Base-by-base conservation (phyloP, 2,888 invertebrate genomes). In the Drosophila longiperda region DNA sequence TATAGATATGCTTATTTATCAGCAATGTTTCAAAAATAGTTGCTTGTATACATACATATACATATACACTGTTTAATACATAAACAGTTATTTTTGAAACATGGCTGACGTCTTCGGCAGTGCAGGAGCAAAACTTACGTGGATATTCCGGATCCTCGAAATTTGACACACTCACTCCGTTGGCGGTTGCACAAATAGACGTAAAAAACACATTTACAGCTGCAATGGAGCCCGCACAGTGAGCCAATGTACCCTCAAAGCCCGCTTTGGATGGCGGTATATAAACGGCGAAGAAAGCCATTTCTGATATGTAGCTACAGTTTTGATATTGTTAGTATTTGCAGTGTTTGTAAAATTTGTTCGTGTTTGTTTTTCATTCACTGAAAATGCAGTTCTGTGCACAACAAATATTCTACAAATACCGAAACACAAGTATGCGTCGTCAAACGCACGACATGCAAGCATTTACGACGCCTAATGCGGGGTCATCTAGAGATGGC, bases 81-180 rank as follows among this genome's bases (percentile, higher is more conserved):
- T 17, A 17, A 15, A 8, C 23, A 45, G 45, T 38, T 23, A 17
- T 55, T 20, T 40, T 58, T 40, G 7, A 11, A 57, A 69, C 40
- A 68, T 68, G 67, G 59, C 67, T 17, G 67, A 58, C 70, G 50
- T 3, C 15, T 20, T 5, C 15, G 20, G 9, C 15, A 12, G 9
- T 40, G 34, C 49, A 50, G 20, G 9, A 45, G 40, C 50, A 15
- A 15, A 42, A 87, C 90, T 89, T 75, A 86, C 86, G 73, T 71
- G 86, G 86, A 71, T 82, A 89, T 50, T 89, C 85, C 15, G 89
- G 85, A 78, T 86, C 84, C 20, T 87, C 87, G 58, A 70, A 80
- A 59, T 65, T 42, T 11, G 38, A 36, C 1, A 23, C 50, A 32
- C 69, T 66, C 2, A 55, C 38, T 9, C 6, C 59, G 32, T 20